phyloP scores from a whole-genome alignment of 2,797 vertebrate species.

The Acanthis flammea region DNA sequence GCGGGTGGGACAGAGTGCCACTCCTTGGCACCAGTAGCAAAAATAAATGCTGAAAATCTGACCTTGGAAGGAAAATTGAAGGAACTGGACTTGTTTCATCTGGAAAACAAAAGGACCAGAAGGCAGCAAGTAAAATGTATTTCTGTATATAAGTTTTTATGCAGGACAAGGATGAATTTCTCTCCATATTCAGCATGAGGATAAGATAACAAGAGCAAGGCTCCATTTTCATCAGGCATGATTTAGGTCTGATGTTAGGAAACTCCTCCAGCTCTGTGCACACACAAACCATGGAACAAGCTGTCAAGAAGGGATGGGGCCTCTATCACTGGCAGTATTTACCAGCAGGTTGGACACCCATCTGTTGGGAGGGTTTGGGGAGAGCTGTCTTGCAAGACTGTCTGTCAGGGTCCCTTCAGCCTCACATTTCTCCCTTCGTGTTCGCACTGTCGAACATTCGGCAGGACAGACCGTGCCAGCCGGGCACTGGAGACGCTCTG shows the following conservation, averaged over 20 bases:
- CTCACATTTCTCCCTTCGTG: background rate
- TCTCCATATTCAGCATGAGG: background rate
- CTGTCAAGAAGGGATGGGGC: background rate
- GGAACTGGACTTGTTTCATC: background rate
- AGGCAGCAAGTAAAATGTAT: background rate
- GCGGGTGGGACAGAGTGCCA: rapidly evolving
- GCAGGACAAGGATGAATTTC: background rate
- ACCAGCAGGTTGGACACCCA: constrained; percentile 58
- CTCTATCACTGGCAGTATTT: constrained; percentile 47
- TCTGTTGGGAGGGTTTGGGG: constrained; percentile 38
- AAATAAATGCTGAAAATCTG: background rate
- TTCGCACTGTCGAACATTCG: background rate
- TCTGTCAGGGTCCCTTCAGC: constrained; percentile 43
- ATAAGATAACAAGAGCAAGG: background rate
- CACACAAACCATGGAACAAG: constrained; percentile 2
- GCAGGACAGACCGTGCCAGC: constrained; percentile 34
- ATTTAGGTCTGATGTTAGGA: constrained; percentile 45
- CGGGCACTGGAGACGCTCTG: background rate
- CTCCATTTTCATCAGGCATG: background rate
- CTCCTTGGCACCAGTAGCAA: background rate
- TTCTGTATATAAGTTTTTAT: background rate
- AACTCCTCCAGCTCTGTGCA: constrained; percentile 9
- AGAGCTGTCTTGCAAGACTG: constrained; percentile 18
- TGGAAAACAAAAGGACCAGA: background rate
- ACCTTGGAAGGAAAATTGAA: constrained; percentile 11